Evolutionary conservation across 2,113 vertebrate genomes (phyloP).

Genomic region (Edolisoma coerulescens): DNA sequence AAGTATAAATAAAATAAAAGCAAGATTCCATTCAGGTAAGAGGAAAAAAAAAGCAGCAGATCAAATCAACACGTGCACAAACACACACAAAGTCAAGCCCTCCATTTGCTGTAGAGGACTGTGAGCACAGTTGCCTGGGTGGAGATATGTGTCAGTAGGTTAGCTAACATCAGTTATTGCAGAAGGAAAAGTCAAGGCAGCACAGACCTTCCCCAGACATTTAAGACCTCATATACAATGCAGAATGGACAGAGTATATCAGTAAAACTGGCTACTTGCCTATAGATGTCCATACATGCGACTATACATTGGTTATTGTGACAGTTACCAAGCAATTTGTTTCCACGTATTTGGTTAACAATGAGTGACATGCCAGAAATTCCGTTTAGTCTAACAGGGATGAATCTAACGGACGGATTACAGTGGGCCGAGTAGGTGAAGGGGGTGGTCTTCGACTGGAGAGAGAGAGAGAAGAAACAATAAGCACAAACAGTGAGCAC

Average conservation of each 20-base stretch:
- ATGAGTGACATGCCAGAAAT: slow-evolving; percentile 66
- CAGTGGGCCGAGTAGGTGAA: slow-evolving; percentile 79
- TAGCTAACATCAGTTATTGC: slow-evolving; percentile 40
- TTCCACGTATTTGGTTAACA: slow-evolving; percentile 67
- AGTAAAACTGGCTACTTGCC: slow-evolving; percentile 74
- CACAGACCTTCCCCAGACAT: slow-evolving; percentile 47
- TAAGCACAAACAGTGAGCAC: slow-evolving; percentile 15
- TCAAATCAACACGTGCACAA: not conserved
- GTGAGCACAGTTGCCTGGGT: slow-evolving; percentile 31
- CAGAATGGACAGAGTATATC: slow-evolving; percentile 47
- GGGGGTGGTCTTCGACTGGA: slow-evolving; percentile 80
- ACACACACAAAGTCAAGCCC: not conserved
- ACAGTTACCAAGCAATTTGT: slow-evolving; percentile 56
- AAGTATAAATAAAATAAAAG: slow-evolving; percentile 7
- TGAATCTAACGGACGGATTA: slow-evolving; percentile 77
- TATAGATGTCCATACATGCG: slow-evolving; percentile 71
- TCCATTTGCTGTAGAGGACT: not conserved
- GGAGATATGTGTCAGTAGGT: slow-evolving; percentile 16
- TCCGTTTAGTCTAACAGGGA: slow-evolving; percentile 77
- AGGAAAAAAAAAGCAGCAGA: not conserved
- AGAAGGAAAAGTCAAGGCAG: slow-evolving; percentile 34
- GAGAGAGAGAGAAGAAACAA: slow-evolving; percentile 67
- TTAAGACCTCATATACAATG: slow-evolving; percentile 45
- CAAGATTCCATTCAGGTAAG: not conserved
- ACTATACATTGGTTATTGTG: slow-evolving; percentile 69